Evolutionary conservation across 2,888 invertebrate genomes (phyloP).

Genomic region (Leptinotarsa peninsularis): DNA sequence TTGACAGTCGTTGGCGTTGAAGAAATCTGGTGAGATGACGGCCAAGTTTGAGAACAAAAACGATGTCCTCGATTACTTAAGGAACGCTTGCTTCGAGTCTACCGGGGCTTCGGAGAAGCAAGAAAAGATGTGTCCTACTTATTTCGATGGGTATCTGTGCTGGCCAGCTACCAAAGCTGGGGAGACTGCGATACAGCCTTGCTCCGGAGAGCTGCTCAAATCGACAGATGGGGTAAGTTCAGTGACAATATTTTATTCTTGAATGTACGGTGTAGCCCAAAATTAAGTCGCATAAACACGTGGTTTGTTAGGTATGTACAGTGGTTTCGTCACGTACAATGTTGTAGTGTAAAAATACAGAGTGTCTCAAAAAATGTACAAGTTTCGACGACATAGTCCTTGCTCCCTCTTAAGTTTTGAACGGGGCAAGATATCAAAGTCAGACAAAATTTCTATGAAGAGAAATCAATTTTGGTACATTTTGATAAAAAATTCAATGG

Average conservation of each 20-base stretch:
- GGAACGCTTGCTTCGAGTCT: not conserved
- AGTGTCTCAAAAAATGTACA: no score
- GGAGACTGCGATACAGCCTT: constrained; percentile 62
- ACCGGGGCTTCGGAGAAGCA: not conserved
- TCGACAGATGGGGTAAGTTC: constrained; percentile 48
- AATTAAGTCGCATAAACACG: no score
- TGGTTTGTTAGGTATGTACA: no score
- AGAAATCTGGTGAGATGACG: not conserved
- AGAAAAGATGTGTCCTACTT: constrained; percentile 60
- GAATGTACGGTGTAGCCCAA: no score
- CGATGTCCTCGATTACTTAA: constrained; percentile 5
- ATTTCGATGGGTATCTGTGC: constrained; percentile 70
- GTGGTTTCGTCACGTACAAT: no score
- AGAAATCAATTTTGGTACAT: no score
- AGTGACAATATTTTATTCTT: not conserved
- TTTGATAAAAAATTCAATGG: no score
- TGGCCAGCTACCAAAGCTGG: constrained; percentile 68
- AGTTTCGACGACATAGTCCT: no score
- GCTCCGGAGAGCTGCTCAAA: constrained; percentile 61
- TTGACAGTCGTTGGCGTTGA: not conserved
- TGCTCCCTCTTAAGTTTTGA: no score
- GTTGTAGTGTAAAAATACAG: no score
- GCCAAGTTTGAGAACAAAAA: not conserved
- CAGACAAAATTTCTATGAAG: no score
- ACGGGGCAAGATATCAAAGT: no score